Conservation (phyloP, 1,140 invertebrate genomes). For the Drosophila chauvacae region DNA sequence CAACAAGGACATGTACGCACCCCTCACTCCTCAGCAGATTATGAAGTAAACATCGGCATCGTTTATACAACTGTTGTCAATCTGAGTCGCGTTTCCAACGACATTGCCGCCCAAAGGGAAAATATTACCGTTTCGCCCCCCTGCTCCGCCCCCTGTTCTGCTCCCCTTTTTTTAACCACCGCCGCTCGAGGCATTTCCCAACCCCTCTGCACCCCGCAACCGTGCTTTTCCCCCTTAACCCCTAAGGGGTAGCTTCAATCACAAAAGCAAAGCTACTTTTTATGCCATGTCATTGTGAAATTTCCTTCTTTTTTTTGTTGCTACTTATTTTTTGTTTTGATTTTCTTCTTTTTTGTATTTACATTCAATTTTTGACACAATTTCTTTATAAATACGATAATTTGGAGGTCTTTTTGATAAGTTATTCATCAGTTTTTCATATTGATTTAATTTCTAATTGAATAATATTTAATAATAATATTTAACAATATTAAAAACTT, state of each 20-base stretch:
- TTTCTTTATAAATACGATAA: constrained; percentile 1
- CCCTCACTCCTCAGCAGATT: constrained; percentile 28
- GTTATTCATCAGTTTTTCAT: background rate
- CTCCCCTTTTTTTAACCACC: background rate
- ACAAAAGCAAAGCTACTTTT: constrained; percentile 64
- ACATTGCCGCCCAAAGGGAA: constrained; percentile 60
- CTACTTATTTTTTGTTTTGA: constrained; percentile 44
- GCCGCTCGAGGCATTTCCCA: constrained; percentile 13
- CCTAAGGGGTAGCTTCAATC: constrained; percentile 55
- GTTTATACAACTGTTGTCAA: constrained; percentile 80
- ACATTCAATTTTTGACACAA: constrained; percentile 18
- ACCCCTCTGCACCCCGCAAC: background rate
- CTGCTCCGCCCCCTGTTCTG: background rate
- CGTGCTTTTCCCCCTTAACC: constrained; percentile 1
- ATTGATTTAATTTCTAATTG: background rate
- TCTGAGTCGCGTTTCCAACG: constrained; percentile 64
- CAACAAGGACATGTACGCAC: constrained; percentile 7
- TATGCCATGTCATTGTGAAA: constrained; percentile 57
- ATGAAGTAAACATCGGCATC: constrained; percentile 73
- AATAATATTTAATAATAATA: too few species aligned
- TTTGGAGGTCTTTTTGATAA: background rate
- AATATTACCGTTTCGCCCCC: constrained; percentile 10
- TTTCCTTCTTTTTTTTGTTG: constrained; percentile 15
- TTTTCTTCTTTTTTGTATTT: constrained; percentile 37
- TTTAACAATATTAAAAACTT: too few species aligned